A percentile compares a stretch with the other conserved stretches of the same genome.
Evolutionary conservation across 2,113 vertebrate species (phyloP).

Genomic region (Erythrocercus mccallii): DNA sequence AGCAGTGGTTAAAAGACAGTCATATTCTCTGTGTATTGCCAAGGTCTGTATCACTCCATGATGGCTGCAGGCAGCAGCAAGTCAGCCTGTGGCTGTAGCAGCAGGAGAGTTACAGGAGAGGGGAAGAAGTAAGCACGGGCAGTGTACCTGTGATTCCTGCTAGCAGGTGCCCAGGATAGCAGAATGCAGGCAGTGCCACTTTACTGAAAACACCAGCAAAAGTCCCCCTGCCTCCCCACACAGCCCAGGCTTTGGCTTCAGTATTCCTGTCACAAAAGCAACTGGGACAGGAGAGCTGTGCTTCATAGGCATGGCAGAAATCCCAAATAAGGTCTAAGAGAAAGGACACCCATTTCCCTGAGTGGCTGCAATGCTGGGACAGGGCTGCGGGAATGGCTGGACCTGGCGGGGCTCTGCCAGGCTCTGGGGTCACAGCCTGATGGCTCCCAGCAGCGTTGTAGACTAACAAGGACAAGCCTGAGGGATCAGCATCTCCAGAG

Average conservation of each 20-base stretch:
- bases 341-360: neutral
- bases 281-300: neutral
- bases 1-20: neutral
- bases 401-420: neutral
- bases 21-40: neutral
- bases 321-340: neutral
- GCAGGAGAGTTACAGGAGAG: neutral
- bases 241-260: neutral
- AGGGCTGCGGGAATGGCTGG: neutral
- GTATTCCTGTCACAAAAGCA: neutral
- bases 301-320: neutral
- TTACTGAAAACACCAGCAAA: neutral
- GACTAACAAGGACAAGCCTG: neutral
- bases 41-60: neutral
- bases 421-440: neutral
- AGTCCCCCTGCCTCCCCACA: neutral
- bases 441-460: fast-evolving
- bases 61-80: neutral
- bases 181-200: neutral
- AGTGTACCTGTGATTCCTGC: neutral
- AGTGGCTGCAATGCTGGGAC: fast-evolving
- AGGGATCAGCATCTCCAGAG: neutral
- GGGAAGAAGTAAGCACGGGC: fast-evolving
- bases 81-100: neutral
- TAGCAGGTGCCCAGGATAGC: neutral